Evolutionary conservation across 2,113 vertebrate genomes (phyloP).

Genomic region (Leuciscus idus): DNA sequence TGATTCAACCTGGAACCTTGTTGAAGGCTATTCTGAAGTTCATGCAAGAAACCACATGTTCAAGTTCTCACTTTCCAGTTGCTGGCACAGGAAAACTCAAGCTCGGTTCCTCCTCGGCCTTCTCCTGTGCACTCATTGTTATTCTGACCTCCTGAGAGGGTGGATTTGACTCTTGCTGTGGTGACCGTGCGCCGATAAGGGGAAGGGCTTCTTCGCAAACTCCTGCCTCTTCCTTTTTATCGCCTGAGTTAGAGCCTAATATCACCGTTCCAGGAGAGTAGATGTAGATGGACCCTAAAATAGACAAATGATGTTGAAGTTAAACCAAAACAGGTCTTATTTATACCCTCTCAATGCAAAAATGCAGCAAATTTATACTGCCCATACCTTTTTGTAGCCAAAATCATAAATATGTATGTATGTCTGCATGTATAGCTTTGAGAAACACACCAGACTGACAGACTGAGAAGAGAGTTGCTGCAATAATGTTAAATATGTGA

Average conservation of each 20-base stretch:
- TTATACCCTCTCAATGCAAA: background rate
- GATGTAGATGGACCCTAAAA: slow-evolving; percentile 52
- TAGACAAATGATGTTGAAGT: slow-evolving; percentile 38
- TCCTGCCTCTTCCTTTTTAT: slow-evolving; percentile 42
- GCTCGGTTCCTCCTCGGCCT: slow-evolving; percentile 52
- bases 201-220: background rate
- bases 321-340: background rate
- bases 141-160: slow-evolving; percentile 8
- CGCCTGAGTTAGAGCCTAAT: slow-evolving; percentile 51
- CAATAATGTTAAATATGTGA: too few species aligned
- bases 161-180: slow-evolving; percentile 57
- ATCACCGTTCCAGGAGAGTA: slow-evolving; percentile 63
- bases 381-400: too few species aligned
- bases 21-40: background rate
- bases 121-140: slow-evolving; percentile 45
- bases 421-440: too few species aligned
- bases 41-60: background rate
- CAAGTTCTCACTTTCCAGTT: slow-evolving; percentile 52
- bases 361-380: too few species aligned
- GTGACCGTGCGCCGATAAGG: slow-evolving; percentile 21
- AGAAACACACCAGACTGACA: too few species aligned
- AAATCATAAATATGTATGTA: too few species aligned
- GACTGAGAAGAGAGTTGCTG: too few species aligned
- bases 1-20: background rate
- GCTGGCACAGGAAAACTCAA: slow-evolving; percentile 61